Conservation (phyloP, 2,113 vertebrate genomes). For the Dissostichus mawsoni region DNA sequence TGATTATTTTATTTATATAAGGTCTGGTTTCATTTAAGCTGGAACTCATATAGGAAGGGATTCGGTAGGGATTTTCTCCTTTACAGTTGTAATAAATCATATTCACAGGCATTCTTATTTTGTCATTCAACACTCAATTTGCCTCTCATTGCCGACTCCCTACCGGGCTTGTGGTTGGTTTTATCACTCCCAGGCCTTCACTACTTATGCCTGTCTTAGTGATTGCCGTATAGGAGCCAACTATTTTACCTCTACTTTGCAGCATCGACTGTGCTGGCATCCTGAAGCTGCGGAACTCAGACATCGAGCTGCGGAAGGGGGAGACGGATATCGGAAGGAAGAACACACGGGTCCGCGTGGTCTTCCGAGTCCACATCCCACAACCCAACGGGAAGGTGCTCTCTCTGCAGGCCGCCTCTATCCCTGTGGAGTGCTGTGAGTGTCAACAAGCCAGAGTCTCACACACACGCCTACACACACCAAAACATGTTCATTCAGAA, state of each 20-base stretch:
- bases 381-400: conserved; percentile 95
- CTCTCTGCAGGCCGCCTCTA: conserved; percentile 94
- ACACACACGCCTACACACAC: background rate
- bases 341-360: conserved; percentile 96
- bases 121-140: conserved; percentile 51
- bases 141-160: conserved; percentile 41
- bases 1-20: conserved; percentile 44
- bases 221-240: conserved; percentile 42
- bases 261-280: conserved; percentile 99
- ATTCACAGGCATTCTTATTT: conserved; percentile 57
- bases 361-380: conserved; percentile 98
- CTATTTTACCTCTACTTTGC: conserved; percentile 50
- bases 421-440: conserved; percentile 99
- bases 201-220: conserved; percentile 47
- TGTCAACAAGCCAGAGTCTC: conserved; percentile 53
- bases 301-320: conserved; percentile 98
- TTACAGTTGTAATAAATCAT: conserved; percentile 62
- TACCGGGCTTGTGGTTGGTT: conserved; percentile 62
- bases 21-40: conserved; percentile 59
- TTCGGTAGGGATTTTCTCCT: conserved; percentile 50
- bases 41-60: conserved; percentile 43
- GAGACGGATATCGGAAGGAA: conserved; percentile 99
- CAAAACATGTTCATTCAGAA: conserved; percentile 42
- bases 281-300: conserved; percentile 97
- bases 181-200: conserved; percentile 57